These are phyloP conservation scores for Telmatochromis brachygnathus DNA, from an alignment of 2,113 vertebrate genomes.

Conservation along the genomic window DNA sequence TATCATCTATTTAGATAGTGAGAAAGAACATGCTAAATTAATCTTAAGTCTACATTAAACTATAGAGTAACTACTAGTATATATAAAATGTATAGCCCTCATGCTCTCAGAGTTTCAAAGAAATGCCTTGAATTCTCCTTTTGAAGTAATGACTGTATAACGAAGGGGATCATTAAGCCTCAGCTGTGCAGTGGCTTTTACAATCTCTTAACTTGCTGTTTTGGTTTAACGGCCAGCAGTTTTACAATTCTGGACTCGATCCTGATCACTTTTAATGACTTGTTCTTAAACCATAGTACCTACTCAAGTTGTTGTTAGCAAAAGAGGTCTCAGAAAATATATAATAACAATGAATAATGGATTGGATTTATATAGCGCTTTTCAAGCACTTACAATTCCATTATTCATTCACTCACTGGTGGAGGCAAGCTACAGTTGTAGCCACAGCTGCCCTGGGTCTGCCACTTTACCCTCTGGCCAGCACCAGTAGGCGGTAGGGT, in stretches of 20 bases:
- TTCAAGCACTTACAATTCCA: too few relatives aligned
- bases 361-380: too few relatives aligned
- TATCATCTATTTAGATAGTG: background rate
- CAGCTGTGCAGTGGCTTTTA: background rate
- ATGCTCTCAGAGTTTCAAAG: background rate
- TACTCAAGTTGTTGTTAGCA: background rate
- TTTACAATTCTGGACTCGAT: background rate
- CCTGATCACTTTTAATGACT: background rate
- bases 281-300: background rate
- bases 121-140: background rate
- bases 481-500: too few relatives aligned
- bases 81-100: background rate
- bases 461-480: too few relatives aligned
- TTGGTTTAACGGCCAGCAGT: background rate
- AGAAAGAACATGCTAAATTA: background rate
- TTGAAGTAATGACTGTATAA: background rate
- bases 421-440: too few relatives aligned
- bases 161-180: background rate
- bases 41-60: background rate
- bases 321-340: background rate
- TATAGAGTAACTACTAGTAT: background rate
- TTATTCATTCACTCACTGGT: too few relatives aligned
- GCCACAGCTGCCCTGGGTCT: too few relatives aligned
- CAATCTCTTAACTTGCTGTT: background rate
- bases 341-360: background rate